phyloP scores from a whole-genome alignment of 23 tunicate species.

The Clavelina lepadiformis region DNA sequence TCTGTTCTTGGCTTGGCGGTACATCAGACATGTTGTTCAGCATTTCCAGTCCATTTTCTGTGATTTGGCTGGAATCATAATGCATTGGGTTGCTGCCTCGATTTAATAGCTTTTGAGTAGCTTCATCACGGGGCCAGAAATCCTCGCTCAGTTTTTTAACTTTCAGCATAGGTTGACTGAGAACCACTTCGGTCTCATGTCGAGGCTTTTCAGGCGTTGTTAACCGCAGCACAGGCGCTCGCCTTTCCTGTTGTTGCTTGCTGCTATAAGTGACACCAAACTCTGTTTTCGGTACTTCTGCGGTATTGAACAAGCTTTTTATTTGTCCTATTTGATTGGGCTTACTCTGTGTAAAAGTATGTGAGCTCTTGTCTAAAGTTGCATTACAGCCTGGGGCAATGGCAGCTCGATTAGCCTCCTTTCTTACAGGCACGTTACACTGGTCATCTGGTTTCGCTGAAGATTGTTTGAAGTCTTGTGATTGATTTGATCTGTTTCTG shows the following conservation, averaged over 20 bases:
- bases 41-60: too few species aligned
- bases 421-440: not conserved
- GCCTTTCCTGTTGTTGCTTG: not conserved
- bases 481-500: constrained; percentile 40
- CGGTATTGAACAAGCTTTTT: constrained; percentile 2
- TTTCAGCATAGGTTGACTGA: constrained; percentile 48
- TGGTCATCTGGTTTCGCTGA: not conserved
- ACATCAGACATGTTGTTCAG: too few species aligned
- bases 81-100: constrained; percentile 16
- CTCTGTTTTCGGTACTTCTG: constrained; percentile 8
- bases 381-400: constrained; percentile 33
- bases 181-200: constrained; percentile 3
- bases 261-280: not conserved
- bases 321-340: constrained; percentile 13
- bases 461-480: constrained; percentile 7
- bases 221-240: not conserved
- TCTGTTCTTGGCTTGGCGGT: too few species aligned
- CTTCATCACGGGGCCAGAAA: constrained; percentile 92
- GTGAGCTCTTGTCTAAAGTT: constrained; percentile 14
- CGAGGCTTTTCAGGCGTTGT: not conserved
- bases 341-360: constrained; percentile 14
- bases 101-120: constrained; percentile 50
- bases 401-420: constrained; percentile 3
- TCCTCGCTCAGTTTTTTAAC: constrained; percentile 71
- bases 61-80: too few species aligned